Evolutionary conservation across 2,888 invertebrate genomes (phyloP).

Genomic region (Drosophila emarginata): DNA sequence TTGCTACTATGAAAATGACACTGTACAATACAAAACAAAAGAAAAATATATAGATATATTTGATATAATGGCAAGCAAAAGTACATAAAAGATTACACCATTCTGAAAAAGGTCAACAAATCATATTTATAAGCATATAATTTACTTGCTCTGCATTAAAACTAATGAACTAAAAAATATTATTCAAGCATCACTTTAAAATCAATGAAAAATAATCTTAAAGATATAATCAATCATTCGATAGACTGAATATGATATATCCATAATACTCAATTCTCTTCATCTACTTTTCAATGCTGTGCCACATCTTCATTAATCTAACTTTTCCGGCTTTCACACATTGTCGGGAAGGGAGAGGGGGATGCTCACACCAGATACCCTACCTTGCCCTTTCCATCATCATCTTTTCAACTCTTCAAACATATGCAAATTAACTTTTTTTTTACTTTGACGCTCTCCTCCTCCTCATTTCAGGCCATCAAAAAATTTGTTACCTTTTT

Average conservation of each 20-base stretch:
- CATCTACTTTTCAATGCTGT: background rate
- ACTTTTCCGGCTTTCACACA: constrained; percentile 5
- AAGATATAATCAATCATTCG: background rate
- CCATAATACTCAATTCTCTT: background rate
- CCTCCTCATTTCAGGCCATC: constrained; percentile 4
- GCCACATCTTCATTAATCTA: background rate
- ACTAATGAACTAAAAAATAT: too few relatives aligned
- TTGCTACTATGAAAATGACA: background rate
- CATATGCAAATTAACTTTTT: background rate
- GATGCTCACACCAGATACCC: background rate
- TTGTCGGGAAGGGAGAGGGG: background rate
- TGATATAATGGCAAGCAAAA: too few relatives aligned
- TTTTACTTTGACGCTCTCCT: background rate
- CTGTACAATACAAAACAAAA: background rate
- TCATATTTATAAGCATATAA: background rate
- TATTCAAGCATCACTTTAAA: background rate
- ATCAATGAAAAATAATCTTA: background rate
- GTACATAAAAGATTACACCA: too few relatives aligned
- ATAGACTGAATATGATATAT: background rate
- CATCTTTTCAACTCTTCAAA: constrained; percentile 1
- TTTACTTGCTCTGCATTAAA: background rate
- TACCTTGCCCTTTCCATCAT: background rate
- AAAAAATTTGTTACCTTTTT: constrained; percentile 22
- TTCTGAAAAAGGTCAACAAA: background rate
- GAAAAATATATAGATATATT: background rate